Base-by-base conservation (phyloP, 2,888 invertebrate species). In the Drosophila affinis region DNA sequence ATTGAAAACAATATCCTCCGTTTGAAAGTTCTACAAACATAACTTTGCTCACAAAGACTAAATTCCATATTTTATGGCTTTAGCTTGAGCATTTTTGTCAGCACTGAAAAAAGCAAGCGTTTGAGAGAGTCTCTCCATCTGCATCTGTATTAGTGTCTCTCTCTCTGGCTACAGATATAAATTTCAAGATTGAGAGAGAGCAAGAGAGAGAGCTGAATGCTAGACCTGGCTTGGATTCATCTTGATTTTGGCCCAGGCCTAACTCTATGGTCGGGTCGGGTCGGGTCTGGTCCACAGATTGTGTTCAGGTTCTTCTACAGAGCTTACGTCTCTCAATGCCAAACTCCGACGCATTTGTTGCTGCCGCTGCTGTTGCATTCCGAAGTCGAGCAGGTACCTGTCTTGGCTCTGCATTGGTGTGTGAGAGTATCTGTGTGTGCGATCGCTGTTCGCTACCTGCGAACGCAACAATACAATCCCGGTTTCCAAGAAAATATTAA, bases 401-500 rank as follows among this genome's bases (percentile, higher is more conserved):
- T 88, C 89, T 74, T 72, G 84, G 21, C 45, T 45, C 44, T 62
- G 64, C 54, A 61, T 60, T 49, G 56, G 18, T 58, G 17, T 58
- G 39, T 12, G 45, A n/a, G 27, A 65, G 34, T 54, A 53, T 54
- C 62, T 78, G 62, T 69, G 69, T 72, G 71, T 68, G 70, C 53
- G 78, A 81, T 71, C 82, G 75, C 53, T 76, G 57, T 49, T 72
- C 69, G 79, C 83, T 83, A 83, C 82, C 82, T 82, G 82, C 80
- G 54, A 68, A 46, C 49, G 51, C 67, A 71, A 67, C 56, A 72
- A 60, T 56, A 68, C 77, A 78, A 88, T 88, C 89, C 87, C 82
- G 76, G 75, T 83, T 89, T 89, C 89, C 90, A 86, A 90, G 89
- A 89, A 89, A 89, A 84, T 87, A 87, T 82, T 88, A 84, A 89